These are phyloP conservation scores for Poeciliopsis turneri DNA, from an alignment of 2,797 vertebrate genomes.

Conservation along the genomic window DNA sequence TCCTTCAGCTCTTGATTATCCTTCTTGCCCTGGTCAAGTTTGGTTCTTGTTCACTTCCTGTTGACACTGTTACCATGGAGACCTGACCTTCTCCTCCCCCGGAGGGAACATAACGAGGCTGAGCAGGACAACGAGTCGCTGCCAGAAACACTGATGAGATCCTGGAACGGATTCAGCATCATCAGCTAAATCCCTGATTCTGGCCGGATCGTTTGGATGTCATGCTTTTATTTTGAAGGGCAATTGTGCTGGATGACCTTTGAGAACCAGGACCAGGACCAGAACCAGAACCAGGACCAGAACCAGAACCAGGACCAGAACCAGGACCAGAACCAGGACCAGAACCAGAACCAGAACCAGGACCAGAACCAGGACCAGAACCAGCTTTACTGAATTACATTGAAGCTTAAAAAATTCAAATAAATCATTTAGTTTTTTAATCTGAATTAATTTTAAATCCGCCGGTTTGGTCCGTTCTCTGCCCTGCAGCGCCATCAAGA, in stretches of 20 bases:
- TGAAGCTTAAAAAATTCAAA: no score
- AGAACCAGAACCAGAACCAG: no score
- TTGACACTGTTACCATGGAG: not conserved
- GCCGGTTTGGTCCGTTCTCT: not conserved
- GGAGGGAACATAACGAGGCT: slow-evolving; percentile 36
- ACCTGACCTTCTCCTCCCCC: slow-evolving; percentile 15
- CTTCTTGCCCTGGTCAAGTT: no score
- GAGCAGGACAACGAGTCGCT: slow-evolving; percentile 33
- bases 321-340: no score
- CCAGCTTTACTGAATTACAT: no score
- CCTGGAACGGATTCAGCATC: slow-evolving; percentile 40
- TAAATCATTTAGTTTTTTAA: no score
- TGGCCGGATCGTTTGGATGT: not conserved
- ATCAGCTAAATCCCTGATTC: slow-evolving; percentile 34
- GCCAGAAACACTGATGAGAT: slow-evolving; percentile 40
- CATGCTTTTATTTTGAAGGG: slow-evolving; percentile 10
- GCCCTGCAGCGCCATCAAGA: not conserved
- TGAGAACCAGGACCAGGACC: no score
- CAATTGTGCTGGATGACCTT: not conserved
- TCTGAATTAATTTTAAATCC: no score
- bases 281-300: no score
- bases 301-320: no score
- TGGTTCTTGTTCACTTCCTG: not conserved
- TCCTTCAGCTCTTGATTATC: no score
- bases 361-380: no score